Conservation (phyloP, 1,140 invertebrate genomes). For the Pissodes strobi region DNA sequence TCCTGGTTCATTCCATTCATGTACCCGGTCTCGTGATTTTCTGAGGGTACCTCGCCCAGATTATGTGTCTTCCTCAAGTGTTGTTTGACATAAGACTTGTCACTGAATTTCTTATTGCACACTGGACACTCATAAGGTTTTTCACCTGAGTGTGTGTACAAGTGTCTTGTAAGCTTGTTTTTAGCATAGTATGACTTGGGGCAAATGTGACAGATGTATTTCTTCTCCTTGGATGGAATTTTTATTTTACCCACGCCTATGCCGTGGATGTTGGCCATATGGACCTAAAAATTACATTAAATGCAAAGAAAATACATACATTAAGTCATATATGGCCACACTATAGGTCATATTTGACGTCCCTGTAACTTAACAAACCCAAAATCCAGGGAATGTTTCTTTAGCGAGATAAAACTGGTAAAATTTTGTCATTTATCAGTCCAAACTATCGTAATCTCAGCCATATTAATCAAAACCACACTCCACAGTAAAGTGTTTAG, state of each 20-base stretch:
- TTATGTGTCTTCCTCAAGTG: slow-evolving; percentile 43
- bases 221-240: slow-evolving; percentile 40
- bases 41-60: not conserved
- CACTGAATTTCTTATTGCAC: slow-evolving; percentile 61
- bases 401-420: no score
- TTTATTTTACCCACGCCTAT: slow-evolving; percentile 41
- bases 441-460: no score
- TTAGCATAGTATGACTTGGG: slow-evolving; percentile 62
- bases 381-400: no score
- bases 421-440: no score
- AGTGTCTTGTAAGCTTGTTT: slow-evolving; percentile 66
- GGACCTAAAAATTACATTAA: slow-evolving; percentile 14
- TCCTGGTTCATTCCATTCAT: no score
- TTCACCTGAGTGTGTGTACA: slow-evolving; percentile 71
- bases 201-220: slow-evolving; percentile 45
- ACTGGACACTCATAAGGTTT: slow-evolving; percentile 68
- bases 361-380: no score
- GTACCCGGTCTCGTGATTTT: not conserved
- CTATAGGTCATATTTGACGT: no score
- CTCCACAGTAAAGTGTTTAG: no score
- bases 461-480: no score
- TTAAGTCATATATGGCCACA: no score
- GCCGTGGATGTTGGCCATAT: slow-evolving; percentile 30
- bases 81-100: slow-evolving; percentile 47
- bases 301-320: no score